Evolutionary conservation across 2,888 invertebrate species (phyloP).

Genomic region (Sphaerophoria taeniata): DNA sequence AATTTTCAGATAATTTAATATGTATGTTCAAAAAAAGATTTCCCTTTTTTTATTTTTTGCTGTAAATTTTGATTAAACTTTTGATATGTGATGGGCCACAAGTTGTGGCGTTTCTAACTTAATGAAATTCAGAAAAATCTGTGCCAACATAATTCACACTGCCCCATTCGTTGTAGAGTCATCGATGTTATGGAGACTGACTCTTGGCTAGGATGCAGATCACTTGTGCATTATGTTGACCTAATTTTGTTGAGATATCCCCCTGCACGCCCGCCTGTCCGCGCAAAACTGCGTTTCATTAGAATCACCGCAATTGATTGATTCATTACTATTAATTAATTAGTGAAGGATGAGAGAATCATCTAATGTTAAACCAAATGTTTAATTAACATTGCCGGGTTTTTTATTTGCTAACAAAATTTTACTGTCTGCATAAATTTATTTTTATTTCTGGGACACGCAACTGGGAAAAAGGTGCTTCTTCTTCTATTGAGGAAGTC

Average conservation of each 20-base stretch:
- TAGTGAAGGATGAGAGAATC: conserved; percentile 49
- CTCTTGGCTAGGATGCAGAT: background rate
- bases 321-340: conserved; percentile 73
- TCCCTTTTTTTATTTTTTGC: conserved; percentile 27
- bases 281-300: conserved; percentile 40
- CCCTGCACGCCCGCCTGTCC: background rate
- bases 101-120: conserved; percentile 5
- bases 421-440: conserved; percentile 70
- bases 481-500: conserved; percentile 62
- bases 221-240: conserved; percentile 42
- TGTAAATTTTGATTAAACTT: background rate
- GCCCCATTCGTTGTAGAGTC: background rate
- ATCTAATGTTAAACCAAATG: conserved; percentile 33
- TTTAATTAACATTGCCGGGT: conserved; percentile 60
- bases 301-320: conserved; percentile 67
- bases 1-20: conserved; percentile 53
- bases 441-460: conserved; percentile 71
- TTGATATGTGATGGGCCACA: conserved; percentile 21
- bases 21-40: conserved; percentile 37
- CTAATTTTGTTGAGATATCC: conserved; percentile 3
- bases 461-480: conserved; percentile 12
- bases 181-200: background rate
- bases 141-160: conserved; percentile 34
- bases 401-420: conserved; percentile 62
- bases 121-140: conserved; percentile 26